Base-by-base conservation (phyloP, 2,113 vertebrate species). In the Dipodomys ordii region DNA sequence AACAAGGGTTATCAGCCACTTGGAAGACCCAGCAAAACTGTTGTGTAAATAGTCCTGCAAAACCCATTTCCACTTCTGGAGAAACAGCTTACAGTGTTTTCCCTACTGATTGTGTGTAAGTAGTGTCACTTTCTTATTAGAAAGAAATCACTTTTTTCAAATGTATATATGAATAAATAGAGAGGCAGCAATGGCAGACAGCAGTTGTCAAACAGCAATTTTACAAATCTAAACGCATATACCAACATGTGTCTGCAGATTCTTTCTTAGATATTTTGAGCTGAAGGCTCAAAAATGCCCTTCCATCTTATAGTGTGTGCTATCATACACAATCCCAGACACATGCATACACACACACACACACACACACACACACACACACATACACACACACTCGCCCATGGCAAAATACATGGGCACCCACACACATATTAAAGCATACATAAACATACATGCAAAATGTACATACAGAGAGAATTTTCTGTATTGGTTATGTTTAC, bases 11-110 rank as follows among this genome's bases (percentile, higher is more conserved):
- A 93, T 74, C 46, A 88, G 72, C 46, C 15, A 46, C 68, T 46
- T 68, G 44, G 44, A 93, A 90, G 39, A 90, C 23, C 44, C 60
- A 91, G 49, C 44, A 73, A 83, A 88, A 83, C 60, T 74, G 74
- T 80, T 86, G 15, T 80, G 10, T 88, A 82, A 93, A 68, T 83
- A 93, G 22, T 57, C 35, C 68, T 93, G 30, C 35, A 91, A 93
- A 91, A 93, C 46, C 20, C 25, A 44, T 86, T 93, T 95, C 93
- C 73, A n/a, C n/a, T 77, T 84, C 84, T 84, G 60, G 20, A 90
- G 73, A 69, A 91, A 93, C 35, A 83, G 32, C 39, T 87, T 60
- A 23, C 78, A 83, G 19, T 87, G 2, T 49, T 80, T 74, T 73
- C 39, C 60, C 49, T 80, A 83, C 5, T 78, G 65, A 35, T 27